A percentile compares a stretch with the other conserved stretches of the same genome.
These are phyloP conservation scores for Arctocebus calabarensis DNA, from an alignment of 2,797 vertebrate genomes.

Conservation along the genomic window DNA sequence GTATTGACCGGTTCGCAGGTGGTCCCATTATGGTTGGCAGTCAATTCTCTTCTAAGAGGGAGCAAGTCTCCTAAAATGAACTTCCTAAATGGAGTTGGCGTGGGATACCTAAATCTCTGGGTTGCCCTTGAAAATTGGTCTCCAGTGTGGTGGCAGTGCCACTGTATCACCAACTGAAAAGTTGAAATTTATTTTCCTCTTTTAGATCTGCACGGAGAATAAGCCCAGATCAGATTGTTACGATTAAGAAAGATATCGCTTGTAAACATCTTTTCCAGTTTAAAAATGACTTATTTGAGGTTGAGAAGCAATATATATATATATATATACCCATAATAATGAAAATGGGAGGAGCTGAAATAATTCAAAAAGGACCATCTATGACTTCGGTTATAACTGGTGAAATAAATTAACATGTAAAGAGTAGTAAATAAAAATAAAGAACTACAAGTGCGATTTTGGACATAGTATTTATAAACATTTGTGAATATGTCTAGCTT, in stretches of 20 bases:
- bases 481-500: neutral
- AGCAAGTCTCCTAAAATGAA: constrained; percentile 57
- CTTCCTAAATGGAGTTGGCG: constrained; percentile 66
- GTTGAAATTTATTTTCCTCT: constrained; percentile 84
- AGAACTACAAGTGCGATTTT: neutral
- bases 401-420: constrained; percentile 77
- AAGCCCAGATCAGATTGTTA: constrained; percentile 84
- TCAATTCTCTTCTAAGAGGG: constrained; percentile 61
- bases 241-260: constrained; percentile 83
- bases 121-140: constrained; percentile 80
- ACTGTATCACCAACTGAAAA: constrained; percentile 80
- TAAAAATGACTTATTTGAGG: constrained; percentile 79
- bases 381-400: constrained; percentile 54
- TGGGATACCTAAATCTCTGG: constrained; percentile 75
- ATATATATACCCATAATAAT: constrained; percentile 65
- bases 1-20: constrained; percentile 41
- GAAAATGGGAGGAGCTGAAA: constrained; percentile 29
- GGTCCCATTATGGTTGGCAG: constrained; percentile 47
- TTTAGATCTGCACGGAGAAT: constrained; percentile 84
- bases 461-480: neutral
- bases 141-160: constrained; percentile 58
- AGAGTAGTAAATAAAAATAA: constrained; percentile 65
- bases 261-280: constrained; percentile 82
- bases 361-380: constrained; percentile 38
- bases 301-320: constrained; percentile 73